Conservation (phyloP, 2,113 vertebrate species). For the Falcunculus frontatus region DNA sequence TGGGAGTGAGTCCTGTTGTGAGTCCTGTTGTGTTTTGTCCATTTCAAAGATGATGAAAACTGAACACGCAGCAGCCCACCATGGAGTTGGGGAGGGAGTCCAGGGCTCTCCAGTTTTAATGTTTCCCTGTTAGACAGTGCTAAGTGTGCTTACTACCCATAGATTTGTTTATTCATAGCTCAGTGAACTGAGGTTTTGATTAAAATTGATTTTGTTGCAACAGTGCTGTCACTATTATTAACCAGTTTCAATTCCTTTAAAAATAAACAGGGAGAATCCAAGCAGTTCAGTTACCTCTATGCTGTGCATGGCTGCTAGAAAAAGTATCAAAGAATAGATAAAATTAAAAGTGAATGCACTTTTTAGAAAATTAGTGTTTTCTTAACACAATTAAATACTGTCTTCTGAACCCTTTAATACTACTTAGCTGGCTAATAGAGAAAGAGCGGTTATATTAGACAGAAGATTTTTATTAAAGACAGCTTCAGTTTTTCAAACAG, state of each 20-base stretch:
- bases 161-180: background rate
- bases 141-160: background rate
- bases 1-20: background rate
- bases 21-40: too few species aligned
- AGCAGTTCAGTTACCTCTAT: background rate
- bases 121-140: background rate
- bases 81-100: background rate
- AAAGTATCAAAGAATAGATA: background rate
- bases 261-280: constrained; percentile 2
- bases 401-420: background rate
- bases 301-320: background rate
- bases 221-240: background rate
- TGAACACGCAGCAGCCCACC: background rate
- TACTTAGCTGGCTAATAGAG: background rate
- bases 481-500: background rate
- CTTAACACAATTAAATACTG: background rate
- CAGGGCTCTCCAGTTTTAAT: background rate
- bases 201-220: background rate
- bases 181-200: background rate
- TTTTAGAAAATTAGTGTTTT: background rate
- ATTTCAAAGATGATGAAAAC: background rate
- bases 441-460: background rate
- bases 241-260: constrained; percentile 5
- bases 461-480: background rate
- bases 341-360: background rate